Evolutionary conservation across 2,113 vertebrate genomes (phyloP).

Genomic region (Pachycephala philippinensis): DNA sequence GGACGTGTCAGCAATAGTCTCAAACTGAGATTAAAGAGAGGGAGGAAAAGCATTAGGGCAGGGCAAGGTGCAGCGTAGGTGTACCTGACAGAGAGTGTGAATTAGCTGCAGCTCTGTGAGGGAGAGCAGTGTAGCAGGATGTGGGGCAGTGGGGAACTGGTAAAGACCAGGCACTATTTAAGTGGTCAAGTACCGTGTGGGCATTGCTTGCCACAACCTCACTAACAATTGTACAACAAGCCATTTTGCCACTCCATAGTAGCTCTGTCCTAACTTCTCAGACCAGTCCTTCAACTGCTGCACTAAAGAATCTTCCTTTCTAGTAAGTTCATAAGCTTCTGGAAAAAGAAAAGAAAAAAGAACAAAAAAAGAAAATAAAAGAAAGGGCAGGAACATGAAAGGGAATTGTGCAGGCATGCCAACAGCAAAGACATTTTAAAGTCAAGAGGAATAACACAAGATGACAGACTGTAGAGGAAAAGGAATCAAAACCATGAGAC

Average conservation of each 20-base stretch:
- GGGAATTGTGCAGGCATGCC: conserved; percentile 3
- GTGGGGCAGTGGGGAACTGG: background rate
- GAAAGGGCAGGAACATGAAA: background rate
- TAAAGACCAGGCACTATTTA: background rate
- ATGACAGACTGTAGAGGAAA: conserved; percentile 27
- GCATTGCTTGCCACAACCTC: background rate
- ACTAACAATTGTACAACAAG: background rate
- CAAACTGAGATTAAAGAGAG: conserved; percentile 81
- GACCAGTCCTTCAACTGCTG: background rate
- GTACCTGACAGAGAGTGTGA: background rate
- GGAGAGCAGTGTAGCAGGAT: background rate
- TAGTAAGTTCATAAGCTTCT: background rate
- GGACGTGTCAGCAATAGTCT: conserved; percentile 84
- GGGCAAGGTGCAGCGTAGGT: background rate
- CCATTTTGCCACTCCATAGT: background rate
- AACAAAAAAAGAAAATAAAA: background rate
- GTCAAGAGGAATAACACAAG: background rate
- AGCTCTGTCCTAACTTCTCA: background rate
- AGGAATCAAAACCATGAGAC: conserved; percentile 19
- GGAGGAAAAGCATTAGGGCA: background rate
- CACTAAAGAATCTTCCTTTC: conserved; percentile 7
- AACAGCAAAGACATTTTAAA: conserved; percentile 52
- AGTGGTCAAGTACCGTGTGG: rapidly evolving
- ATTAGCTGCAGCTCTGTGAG: background rate
- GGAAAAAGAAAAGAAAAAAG: background rate